These are phyloP conservation scores for Labia minor DNA, from an alignment of 2,888 invertebrate genomes.

Conservation along the genomic window DNA sequence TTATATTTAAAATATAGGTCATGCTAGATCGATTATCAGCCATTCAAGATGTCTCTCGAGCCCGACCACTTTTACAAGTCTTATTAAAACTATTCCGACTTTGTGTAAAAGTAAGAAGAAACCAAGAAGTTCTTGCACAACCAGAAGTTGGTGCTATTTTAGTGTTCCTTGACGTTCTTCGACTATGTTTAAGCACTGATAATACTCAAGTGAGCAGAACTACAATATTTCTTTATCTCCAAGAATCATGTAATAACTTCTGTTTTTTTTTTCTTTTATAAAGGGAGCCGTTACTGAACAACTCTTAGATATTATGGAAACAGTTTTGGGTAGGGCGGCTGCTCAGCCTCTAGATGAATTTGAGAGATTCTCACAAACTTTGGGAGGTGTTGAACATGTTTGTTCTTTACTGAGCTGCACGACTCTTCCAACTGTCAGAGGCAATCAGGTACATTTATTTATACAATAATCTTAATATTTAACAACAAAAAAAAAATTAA, in stretches of 20 bases:
- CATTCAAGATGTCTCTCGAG: slow-evolving; percentile 74
- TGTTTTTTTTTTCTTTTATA: slow-evolving; percentile 37
- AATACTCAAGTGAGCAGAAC: slow-evolving; percentile 48
- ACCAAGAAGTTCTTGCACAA: slow-evolving; percentile 78
- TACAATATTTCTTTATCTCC: no score
- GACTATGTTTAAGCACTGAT: slow-evolving; percentile 51
- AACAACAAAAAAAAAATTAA: not conserved
- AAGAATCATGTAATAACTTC: no score
- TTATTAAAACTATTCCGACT: slow-evolving; percentile 79
- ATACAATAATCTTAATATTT: not conserved
- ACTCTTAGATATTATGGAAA: slow-evolving; percentile 88
- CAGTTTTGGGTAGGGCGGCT: slow-evolving; percentile 82
- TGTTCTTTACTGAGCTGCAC: slow-evolving; percentile 71
- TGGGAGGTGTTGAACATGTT: slow-evolving; percentile 82
- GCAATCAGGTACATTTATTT: slow-evolving; percentile 44
- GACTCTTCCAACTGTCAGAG: slow-evolving; percentile 58
- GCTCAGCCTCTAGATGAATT: slow-evolving; percentile 74
- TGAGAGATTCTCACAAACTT: slow-evolving; percentile 73
- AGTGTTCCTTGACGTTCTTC: slow-evolving; percentile 72
- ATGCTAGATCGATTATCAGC: slow-evolving; percentile 78
- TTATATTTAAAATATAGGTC: slow-evolving; percentile 40
- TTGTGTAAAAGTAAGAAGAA: slow-evolving; percentile 80
- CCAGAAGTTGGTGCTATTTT: slow-evolving; percentile 75
- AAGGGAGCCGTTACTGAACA: slow-evolving; percentile 79
- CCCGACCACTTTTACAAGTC: slow-evolving; percentile 78